phyloP scores from a whole-genome alignment of 1,140 invertebrate species.

The Hyles vespertilio region DNA sequence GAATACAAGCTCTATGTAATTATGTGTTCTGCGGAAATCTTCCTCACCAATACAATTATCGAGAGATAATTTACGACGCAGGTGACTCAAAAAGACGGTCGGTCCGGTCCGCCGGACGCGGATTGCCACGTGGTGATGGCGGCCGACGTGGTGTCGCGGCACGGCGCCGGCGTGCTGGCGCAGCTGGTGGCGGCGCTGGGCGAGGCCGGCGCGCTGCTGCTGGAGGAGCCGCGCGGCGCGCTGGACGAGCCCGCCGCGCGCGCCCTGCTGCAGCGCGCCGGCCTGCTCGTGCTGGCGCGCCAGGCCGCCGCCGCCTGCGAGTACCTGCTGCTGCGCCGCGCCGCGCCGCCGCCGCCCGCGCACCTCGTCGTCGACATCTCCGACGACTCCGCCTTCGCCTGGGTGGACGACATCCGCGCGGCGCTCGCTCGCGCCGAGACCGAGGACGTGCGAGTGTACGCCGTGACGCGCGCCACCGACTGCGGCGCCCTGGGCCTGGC shows the following conservation, averaged over 20 bases:
- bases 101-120: slow-evolving; percentile 76
- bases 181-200: slow-evolving; percentile 81
- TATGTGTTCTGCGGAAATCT: too few species aligned
- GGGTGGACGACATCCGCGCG: slow-evolving; percentile 89
- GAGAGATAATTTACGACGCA: neutral
- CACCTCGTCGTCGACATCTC: slow-evolving; percentile 78
- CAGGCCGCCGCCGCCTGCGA: slow-evolving; percentile 77
- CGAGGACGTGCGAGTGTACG: slow-evolving; percentile 79
- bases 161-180: slow-evolving; percentile 72
- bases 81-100: slow-evolving; percentile 69
- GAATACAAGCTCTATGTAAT: too few species aligned
- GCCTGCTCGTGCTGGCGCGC: slow-evolving; percentile 75
- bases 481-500: slow-evolving; percentile 90
- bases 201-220: slow-evolving; percentile 84
- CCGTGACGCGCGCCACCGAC: slow-evolving; percentile 72
- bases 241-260: slow-evolving; percentile 67
- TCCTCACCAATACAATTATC: too few species aligned
- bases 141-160: slow-evolving; percentile 77
- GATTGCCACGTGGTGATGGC: slow-evolving; percentile 81
- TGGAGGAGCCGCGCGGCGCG: slow-evolving; percentile 81
- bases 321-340: slow-evolving; percentile 78
- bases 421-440: slow-evolving; percentile 78
- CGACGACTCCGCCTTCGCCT: slow-evolving; percentile 83
- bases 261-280: slow-evolving; percentile 56
- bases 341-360: slow-evolving; percentile 42